These are phyloP conservation scores for Blomia tropicalis DNA, from an alignment of 2,888 invertebrate genomes.

Conservation along the genomic window DNA sequence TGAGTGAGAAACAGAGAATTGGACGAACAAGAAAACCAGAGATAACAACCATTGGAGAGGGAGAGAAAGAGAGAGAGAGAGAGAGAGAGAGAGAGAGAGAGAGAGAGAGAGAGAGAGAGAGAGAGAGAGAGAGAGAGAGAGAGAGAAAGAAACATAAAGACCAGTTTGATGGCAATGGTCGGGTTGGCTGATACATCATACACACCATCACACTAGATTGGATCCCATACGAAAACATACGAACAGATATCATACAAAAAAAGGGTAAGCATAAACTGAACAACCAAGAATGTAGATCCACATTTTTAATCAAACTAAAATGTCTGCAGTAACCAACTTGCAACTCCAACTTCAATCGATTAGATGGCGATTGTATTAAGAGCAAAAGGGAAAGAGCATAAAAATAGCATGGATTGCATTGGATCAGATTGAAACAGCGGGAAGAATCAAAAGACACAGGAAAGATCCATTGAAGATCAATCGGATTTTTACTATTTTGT, in stretches of 20 bases:
- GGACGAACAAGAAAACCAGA: constrained; percentile 15
- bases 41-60: not conserved
- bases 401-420: no score
- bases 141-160: not conserved
- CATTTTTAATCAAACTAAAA: not conserved
- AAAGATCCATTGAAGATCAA: no score
- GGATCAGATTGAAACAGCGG: no score
- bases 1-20: not conserved
- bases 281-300: not conserved
- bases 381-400: no score
- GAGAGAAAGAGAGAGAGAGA: not conserved
- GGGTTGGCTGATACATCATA: not conserved
- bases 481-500: no score
- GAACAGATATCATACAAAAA: no score
- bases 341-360: no score
- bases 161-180: not conserved
- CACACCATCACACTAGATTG: no score
- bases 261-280: not conserved
- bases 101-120: constrained; percentile 11
- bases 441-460: no score
- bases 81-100: not conserved
- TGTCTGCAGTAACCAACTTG: no score
- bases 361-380: no score
- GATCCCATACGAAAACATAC: no score
- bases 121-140: constrained; percentile 16